Evolutionary conservation across 2,113 vertebrate species (phyloP), one percentile per base, ranked within the genome.

Genomic region (Fulmarus glacialis): DNA sequence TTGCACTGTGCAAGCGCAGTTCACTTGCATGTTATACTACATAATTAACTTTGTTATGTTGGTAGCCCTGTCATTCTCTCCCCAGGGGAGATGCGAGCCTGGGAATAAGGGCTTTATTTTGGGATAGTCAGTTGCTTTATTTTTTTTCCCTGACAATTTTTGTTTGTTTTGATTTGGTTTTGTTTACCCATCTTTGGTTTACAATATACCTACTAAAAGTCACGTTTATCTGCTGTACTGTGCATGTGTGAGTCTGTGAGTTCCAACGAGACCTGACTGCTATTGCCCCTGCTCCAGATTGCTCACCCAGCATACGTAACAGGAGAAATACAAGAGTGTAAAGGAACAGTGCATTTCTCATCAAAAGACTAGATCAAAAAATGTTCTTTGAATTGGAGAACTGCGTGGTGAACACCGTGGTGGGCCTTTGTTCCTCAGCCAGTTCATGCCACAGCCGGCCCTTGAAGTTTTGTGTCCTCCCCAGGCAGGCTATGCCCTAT

Each of bases 341-440:
- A 63, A 62, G 58, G 52, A 82, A 42, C 58, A 29, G 29, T 9
- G 21, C 8, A 3, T 42, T 73, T 79, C 43, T 45, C 32, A 59
- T 58, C 56, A 30, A 73, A 78, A 81, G 55, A 27, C 36, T 9
- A n/a, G 23, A 52, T 74, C 9, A 63, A 81, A 88, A 80, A 80
- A 56, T 11, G 45, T 80, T 59, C 42, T 79, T 55, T 47, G 66
- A 32, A 9, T 8, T 36, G 43, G 52, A 71, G 19, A 62, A 19
- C 42, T 42, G 30, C 0, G 0, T 63, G n/a, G 30, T 48, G 66
- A 89, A 48, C 8, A 1, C 15, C 34, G 32, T 23, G 53, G 52
- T 26, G 64, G 24, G 30, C 47, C 78, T 85, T 82, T 59, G 20
- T 42, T 74, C 60, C 52, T 90, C 70, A 79, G 22, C 14, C 71